phyloP scores from a whole-genome alignment of 2,888 invertebrate species.

The Platycheirus rosarum region DNA sequence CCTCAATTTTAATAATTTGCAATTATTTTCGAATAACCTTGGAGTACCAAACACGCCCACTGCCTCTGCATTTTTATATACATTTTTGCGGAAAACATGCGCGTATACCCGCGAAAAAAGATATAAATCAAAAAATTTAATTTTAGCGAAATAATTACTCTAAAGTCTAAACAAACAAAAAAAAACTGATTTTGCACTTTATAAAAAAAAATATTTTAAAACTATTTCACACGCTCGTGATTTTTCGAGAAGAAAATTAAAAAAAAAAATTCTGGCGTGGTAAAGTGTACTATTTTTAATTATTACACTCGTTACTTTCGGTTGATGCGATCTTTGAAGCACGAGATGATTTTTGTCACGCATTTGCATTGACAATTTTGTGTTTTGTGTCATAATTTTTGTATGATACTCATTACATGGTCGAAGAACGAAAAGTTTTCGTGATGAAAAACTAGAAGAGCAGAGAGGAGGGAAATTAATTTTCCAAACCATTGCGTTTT shows the following conservation, averaged over 20 bases:
- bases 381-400: conserved; percentile 4
- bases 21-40: conserved; percentile 49
- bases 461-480: conserved; percentile 14
- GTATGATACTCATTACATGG: background rate
- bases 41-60: conserved; percentile 32
- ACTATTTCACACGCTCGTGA: conserved; percentile 59
- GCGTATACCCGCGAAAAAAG: background rate
- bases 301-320: background rate
- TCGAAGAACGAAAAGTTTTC: conserved; percentile 17
- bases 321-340: conserved; percentile 41
- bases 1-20: conserved; percentile 2
- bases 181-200: too few species aligned
- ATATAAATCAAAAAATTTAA: too few species aligned
- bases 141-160: too few species aligned
- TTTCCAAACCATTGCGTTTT: conserved; percentile 29
- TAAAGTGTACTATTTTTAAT: conserved; percentile 55
- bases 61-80: conserved; percentile 9
- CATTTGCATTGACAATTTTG: conserved; percentile 39
- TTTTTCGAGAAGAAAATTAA: conserved; percentile 40
- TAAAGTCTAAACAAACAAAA: too few species aligned
- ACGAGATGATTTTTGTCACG: conserved; percentile 63
- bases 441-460: conserved; percentile 13
- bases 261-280: conserved; percentile 41
- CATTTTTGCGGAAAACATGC: conserved; percentile 19
- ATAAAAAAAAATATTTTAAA: conserved; percentile 12